A percentile compares a stretch with the other conserved stretches of the same genome.
Conservation (phyloP, 1,140 invertebrate species). For the Temnothorax curvispinosus region DNA sequence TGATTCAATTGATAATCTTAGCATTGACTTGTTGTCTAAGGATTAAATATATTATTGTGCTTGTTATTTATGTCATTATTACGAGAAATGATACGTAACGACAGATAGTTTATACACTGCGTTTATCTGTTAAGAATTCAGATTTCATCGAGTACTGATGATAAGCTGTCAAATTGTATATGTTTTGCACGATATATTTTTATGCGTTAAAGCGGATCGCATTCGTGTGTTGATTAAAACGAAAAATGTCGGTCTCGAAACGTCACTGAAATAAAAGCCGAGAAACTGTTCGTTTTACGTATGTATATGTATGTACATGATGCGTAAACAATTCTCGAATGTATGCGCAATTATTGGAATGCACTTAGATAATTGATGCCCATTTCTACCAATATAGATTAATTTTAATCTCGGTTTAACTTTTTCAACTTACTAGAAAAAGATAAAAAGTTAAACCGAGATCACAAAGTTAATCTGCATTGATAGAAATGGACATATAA, state of each 20-base stretch:
- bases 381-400: too few species aligned
- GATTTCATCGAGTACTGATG: constrained; percentile 14
- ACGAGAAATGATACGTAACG: constrained; percentile 3
- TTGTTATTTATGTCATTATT: constrained; percentile 60
- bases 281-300: not conserved
- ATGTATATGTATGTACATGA: not conserved
- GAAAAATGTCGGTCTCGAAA: not conserved
- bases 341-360: not conserved
- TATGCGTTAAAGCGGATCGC: not conserved
- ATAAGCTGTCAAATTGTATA: not conserved
- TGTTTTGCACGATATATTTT: constrained; percentile 44
- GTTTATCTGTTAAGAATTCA: not conserved
- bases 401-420: too few species aligned
- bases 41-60: constrained; percentile 31
- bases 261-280: not conserved
- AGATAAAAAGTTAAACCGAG: too few species aligned
- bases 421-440: too few species aligned
- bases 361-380: not conserved
- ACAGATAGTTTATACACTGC: constrained; percentile 2
- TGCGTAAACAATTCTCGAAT: not conserved
- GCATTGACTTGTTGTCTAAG: constrained; percentile 14
- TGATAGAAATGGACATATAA: not conserved
- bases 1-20: constrained; percentile 20
- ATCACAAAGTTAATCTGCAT: too few species aligned
- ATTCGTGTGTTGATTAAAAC: not conserved